A percentile compares a stretch with the other conserved stretches of the same genome.
Evolutionary conservation across 2,113 vertebrate species (phyloP).

Genomic region (Leiothrix lutea): DNA sequence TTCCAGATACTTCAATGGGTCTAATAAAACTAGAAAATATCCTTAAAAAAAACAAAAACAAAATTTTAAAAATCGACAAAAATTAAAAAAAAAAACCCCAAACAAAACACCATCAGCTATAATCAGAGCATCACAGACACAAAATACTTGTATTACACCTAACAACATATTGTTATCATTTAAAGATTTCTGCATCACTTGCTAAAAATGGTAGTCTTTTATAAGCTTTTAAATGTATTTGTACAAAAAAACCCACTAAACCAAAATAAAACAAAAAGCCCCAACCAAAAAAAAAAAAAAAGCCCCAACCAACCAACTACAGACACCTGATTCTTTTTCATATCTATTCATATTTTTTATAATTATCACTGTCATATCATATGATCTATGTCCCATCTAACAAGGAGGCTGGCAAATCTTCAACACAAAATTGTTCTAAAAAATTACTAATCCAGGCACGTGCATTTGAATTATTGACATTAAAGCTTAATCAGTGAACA

Average conservation of each 20-base stretch:
- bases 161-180: neutral
- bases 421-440: neutral
- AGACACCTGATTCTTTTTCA: neutral
- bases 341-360: neutral
- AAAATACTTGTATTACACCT: neutral
- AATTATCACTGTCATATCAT: neutral
- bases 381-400: neutral
- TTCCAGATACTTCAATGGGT: neutral
- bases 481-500: neutral
- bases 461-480: neutral
- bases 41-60: neutral
- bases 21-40: neutral
- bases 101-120: neutral
- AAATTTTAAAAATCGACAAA: no score
- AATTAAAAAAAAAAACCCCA: neutral
- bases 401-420: neutral
- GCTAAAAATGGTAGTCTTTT: neutral
- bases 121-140: neutral
- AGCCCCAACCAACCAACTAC: fast-evolving
- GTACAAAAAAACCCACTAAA: neutral
- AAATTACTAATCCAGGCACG: neutral
- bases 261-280: neutral
- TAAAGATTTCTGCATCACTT: neutral
- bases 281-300: neutral
- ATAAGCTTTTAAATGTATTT: neutral